Percentiles rank a stretch among this genome's conserved stretches.
These are phyloP conservation scores for Drosophila phalerata DNA, from an alignment of 2,888 invertebrate species.

Conservation along the genomic window DNA sequence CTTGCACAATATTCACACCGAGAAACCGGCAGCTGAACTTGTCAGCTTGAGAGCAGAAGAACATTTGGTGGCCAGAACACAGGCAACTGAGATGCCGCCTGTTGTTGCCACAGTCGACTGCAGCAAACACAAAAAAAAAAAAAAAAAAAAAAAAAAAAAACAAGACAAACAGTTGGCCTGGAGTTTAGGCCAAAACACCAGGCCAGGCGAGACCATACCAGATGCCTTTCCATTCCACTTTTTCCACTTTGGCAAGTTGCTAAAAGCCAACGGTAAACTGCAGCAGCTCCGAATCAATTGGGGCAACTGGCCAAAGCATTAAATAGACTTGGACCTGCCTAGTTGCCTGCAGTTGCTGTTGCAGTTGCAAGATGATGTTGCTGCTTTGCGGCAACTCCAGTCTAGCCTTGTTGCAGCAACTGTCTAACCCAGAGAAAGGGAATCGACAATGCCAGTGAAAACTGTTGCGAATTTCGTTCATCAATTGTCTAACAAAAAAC, in stretches of 20 bases:
- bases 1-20: not conserved
- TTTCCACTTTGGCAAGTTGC: conserved; percentile 63
- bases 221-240: conserved; percentile 78
- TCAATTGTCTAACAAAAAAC: not conserved
- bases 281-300: conserved; percentile 45
- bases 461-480: conserved; percentile 14
- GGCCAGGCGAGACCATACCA: conserved; percentile 36
- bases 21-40: conserved; percentile 59
- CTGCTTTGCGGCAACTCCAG: not conserved
- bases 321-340: conserved; percentile 12
- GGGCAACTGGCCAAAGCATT: conserved; percentile 43
- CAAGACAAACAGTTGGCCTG: conserved; percentile 1
- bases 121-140: not conserved
- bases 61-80: conserved; percentile 63
- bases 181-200: conserved; percentile 19
- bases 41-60: conserved; percentile 72
- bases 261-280: conserved; percentile 61
- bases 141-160: not conserved
- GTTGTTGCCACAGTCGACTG: conserved; percentile 5
- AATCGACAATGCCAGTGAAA: conserved; percentile 31
- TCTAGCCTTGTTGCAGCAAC: not conserved
- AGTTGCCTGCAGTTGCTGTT: conserved; percentile 1
- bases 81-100: conserved; percentile 1
- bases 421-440: conserved; percentile 32
- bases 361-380: conserved; percentile 24